Percentiles rank a stretch among this genome's conserved stretches.
These are phyloP conservation scores for Ochotona curzoniae DNA, from an alignment of 2,113 vertebrate species.

Conservation along the genomic window DNA sequence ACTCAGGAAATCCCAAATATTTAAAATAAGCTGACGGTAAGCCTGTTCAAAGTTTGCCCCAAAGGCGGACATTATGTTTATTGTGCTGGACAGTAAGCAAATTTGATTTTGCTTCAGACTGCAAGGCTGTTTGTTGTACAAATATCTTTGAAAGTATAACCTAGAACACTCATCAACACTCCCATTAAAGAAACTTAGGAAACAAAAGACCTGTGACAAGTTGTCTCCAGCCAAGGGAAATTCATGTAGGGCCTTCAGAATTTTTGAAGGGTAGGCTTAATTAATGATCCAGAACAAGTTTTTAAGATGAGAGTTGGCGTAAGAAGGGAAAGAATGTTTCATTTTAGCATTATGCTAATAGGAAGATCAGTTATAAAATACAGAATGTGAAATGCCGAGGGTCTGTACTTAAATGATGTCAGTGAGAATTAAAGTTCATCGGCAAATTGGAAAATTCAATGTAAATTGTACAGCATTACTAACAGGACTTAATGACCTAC, in stretches of 20 bases:
- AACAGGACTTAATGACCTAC: neutral
- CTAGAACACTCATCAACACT: neutral
- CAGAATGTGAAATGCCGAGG: conserved; percentile 38
- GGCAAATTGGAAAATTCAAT: conserved; percentile 15
- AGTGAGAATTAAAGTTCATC: conserved; percentile 54
- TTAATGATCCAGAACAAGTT: conserved; percentile 18
- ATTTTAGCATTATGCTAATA: conserved; percentile 59
- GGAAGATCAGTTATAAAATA: conserved; percentile 49
- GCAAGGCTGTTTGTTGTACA: neutral
- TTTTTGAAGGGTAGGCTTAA: conserved; percentile 33
- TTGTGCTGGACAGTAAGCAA: neutral
- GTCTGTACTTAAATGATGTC: conserved; percentile 41
- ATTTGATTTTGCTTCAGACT: neutral
- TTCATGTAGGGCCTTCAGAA: neutral
- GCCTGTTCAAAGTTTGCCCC: neutral
- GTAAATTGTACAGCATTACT: conserved; percentile 8
- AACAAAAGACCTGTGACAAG: neutral
- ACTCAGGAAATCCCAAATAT: neutral
- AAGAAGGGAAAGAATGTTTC: neutral
- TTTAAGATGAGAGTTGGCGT: conserved; percentile 7
- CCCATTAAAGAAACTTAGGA: neutral
- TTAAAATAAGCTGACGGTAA: neutral
- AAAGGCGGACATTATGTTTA: neutral
- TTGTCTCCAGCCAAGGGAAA: neutral
- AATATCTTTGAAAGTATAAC: conserved; percentile 21